Conservation (phyloP, 2,797 vertebrate genomes). For the Ctenochaetus hawaiiensis region DNA sequence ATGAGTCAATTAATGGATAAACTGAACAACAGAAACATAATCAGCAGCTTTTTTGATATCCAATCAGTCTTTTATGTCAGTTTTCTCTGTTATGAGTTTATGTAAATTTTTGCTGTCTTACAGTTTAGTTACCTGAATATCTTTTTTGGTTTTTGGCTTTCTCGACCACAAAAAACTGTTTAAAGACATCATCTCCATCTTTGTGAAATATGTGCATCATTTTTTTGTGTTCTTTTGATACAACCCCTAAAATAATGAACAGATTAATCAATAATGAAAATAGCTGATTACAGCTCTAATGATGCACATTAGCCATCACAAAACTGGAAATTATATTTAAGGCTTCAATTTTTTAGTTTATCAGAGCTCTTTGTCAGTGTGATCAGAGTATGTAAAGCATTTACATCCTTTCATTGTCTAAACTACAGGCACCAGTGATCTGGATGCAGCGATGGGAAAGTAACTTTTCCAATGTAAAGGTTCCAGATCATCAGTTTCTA, state of each 20-base stretch:
- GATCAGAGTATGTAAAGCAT: slow-evolving; percentile 11
- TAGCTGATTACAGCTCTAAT: background rate
- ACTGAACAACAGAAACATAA: background rate
- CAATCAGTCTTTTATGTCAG: too few species aligned
- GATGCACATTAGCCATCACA: background rate
- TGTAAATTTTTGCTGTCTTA: background rate
- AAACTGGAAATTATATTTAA: slow-evolving; percentile 10
- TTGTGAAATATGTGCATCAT: background rate
- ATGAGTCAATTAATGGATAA: background rate
- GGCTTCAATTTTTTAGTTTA: background rate
- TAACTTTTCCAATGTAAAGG: too few species aligned
- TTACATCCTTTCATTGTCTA: background rate
- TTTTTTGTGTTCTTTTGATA: background rate
- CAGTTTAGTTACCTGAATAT: background rate
- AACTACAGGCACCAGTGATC: slow-evolving; percentile 15
- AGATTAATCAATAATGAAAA: background rate
- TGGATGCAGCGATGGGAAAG: background rate
- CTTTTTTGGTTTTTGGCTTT: background rate
- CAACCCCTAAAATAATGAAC: background rate
- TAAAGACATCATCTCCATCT: background rate
- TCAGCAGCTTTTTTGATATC: background rate
- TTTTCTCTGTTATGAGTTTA: background rate
- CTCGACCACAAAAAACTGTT: background rate
- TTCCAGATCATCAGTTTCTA: too few species aligned
- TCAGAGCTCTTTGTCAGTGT: background rate